Evolutionary conservation across 2,888 invertebrate genomes (phyloP).

Genomic region (Heterodera filipjevi): DNA sequence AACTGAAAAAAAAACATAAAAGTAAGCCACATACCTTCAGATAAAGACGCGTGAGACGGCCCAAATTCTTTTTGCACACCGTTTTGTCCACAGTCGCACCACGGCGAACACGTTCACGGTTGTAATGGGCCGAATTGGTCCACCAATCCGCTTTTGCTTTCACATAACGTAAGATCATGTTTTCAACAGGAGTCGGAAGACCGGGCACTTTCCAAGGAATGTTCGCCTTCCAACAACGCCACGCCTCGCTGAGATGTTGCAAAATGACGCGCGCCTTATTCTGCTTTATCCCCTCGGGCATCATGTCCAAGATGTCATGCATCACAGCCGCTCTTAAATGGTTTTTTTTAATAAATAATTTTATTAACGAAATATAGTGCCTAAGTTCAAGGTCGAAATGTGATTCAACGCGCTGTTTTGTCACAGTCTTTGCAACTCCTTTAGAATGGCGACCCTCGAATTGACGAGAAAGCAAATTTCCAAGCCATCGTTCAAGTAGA

Average conservation of each 20-base stretch:
- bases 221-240: conserved; percentile 99
- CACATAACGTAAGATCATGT: conserved; percentile 98
- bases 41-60: conserved; percentile 92
- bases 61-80: conserved; percentile 98
- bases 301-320: conserved; percentile 99
- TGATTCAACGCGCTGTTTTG: conserved; percentile 97
- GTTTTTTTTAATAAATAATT: no score
- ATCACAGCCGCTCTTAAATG: conserved; percentile 69
- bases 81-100: conserved; percentile 99
- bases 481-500: conserved; percentile 95
- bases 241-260: conserved; percentile 97
- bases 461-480: conserved; percentile 94
- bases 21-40: conserved; percentile 72
- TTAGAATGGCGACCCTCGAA: conserved; percentile 99
- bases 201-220: conserved; percentile 99
- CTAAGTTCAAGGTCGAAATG: conserved; percentile 98
- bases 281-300: conserved; percentile 99
- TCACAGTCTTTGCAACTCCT: conserved; percentile 97
- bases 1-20: neutral
- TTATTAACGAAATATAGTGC: conserved; percentile 48
- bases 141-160: conserved; percentile 99
- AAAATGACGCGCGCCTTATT: conserved; percentile 98
- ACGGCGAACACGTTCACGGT: conserved; percentile 93
- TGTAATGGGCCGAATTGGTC: conserved; percentile 99
- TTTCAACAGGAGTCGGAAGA: conserved; percentile 96